Percentiles rank a stretch among this genome's conserved stretches.
Conservation (phyloP, 1,140 invertebrate genomes). For the Heliconius eleuchia region DNA sequence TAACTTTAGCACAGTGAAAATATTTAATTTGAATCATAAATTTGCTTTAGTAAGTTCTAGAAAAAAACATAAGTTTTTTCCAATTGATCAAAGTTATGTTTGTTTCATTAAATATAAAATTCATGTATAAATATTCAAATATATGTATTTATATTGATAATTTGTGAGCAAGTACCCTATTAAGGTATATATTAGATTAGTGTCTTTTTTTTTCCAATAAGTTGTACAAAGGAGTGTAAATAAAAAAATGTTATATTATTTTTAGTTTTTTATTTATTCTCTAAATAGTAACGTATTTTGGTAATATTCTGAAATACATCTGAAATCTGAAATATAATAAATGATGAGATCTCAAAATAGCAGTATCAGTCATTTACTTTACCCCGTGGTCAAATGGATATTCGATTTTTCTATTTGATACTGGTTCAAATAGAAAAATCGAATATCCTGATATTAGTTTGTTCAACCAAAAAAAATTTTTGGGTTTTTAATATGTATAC, state of each 20-base stretch:
- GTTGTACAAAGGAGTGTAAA: not conserved
- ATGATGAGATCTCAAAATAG: not conserved
- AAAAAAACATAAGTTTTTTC: too few relatives aligned
- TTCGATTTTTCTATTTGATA: too few relatives aligned
- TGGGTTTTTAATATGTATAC: too few relatives aligned
- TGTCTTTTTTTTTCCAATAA: not conserved
- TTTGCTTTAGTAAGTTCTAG: too few relatives aligned
- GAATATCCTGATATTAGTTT: too few relatives aligned
- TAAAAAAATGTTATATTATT: not conserved
- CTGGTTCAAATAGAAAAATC: too few relatives aligned
- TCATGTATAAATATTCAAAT: not conserved
- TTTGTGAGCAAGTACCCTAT: not conserved
- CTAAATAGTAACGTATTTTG: too few relatives aligned
- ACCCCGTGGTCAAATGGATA: too few relatives aligned
- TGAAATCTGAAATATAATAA: not conserved
- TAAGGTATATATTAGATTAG: conserved; percentile 10
- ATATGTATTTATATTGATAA: not conserved
- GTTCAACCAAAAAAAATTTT: too few relatives aligned
- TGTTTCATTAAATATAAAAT: not conserved
- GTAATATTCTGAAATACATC: too few relatives aligned
- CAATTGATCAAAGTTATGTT: not conserved
- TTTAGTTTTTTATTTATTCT: not conserved
- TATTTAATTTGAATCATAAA: too few relatives aligned
- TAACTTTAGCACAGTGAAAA: too few relatives aligned
- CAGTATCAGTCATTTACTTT: not conserved